phyloP scores from a whole-genome alignment of 2,888 invertebrate genomes.

The Pammene aurita region DNA sequence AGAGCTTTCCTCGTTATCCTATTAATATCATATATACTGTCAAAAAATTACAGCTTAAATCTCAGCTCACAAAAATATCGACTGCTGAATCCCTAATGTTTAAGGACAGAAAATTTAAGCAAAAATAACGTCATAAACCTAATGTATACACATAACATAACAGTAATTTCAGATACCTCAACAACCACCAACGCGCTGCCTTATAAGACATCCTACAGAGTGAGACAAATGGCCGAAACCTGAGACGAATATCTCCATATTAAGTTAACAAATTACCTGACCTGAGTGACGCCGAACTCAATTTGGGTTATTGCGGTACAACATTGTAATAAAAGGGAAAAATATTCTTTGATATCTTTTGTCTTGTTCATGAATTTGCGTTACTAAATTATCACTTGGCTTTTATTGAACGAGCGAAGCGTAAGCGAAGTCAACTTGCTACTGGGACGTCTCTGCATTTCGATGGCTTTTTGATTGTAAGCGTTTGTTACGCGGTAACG shows the following conservation, averaged over 20 bases:
- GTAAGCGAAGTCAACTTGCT: too few relatives aligned
- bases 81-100: too few relatives aligned
- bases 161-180: conserved; percentile 4
- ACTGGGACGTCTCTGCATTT: too few relatives aligned
- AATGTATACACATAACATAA: conserved; percentile 9
- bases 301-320: conserved; percentile 16
- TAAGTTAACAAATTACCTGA: conserved; percentile 37
- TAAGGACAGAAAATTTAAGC: background rate
- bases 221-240: conserved; percentile 32
- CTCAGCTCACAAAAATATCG: too few relatives aligned
- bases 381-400: background rate
- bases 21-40: too few relatives aligned
- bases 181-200: conserved; percentile 10
- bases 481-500: too few relatives aligned
- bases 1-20: too few relatives aligned
- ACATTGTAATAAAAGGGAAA: background rate
- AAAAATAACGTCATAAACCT: background rate
- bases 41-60: too few relatives aligned
- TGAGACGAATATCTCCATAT: conserved; percentile 36
- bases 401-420: too few relatives aligned
- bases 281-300: conserved; percentile 24
- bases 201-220: conserved; percentile 27
- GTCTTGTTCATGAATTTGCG: background rate
- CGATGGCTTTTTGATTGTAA: too few relatives aligned
- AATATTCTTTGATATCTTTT: background rate